Evolutionary conservation across 2,797 vertebrate genomes (phyloP).

Genomic region (Enteromius unitaeniatus): DNA sequence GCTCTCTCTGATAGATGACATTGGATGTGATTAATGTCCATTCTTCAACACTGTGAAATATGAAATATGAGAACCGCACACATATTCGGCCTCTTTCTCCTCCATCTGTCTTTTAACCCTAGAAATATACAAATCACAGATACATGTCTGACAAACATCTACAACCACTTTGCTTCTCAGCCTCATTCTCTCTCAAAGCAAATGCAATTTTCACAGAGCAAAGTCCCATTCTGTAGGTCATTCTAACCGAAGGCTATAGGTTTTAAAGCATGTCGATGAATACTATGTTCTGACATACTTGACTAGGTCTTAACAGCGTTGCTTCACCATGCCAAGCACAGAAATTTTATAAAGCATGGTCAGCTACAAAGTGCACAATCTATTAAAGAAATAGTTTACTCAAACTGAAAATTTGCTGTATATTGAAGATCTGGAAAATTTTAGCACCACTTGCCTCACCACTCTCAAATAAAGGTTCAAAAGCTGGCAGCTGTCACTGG

Average conservation of each 20-base stretch:
- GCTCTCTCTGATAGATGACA: conserved; percentile 52
- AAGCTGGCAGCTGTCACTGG: too few relatives aligned
- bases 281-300: not conserved
- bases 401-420: not conserved
- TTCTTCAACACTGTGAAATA: conserved; percentile 41
- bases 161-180: not conserved
- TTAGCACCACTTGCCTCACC: not conserved
- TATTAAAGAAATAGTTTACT: not conserved
- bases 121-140: conserved; percentile 42
- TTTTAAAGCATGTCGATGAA: conserved; percentile 6
- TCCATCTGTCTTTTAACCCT: conserved; percentile 1
- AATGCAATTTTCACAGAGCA: conserved; percentile 8
- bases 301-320: not conserved
- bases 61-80: conserved; percentile 44
- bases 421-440: not conserved
- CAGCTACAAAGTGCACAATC: not conserved
- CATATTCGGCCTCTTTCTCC: not conserved
- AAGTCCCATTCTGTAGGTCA: not conserved
- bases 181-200: not conserved
- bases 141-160: conserved; percentile 1
- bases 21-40: conserved; percentile 58
- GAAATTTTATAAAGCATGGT: not conserved
- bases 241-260: not conserved
- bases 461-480: too few relatives aligned
- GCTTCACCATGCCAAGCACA: not conserved